These are phyloP conservation scores for Bovichtus variegatus DNA, from an alignment of 2,797 vertebrate genomes.

Conservation along the genomic window DNA sequence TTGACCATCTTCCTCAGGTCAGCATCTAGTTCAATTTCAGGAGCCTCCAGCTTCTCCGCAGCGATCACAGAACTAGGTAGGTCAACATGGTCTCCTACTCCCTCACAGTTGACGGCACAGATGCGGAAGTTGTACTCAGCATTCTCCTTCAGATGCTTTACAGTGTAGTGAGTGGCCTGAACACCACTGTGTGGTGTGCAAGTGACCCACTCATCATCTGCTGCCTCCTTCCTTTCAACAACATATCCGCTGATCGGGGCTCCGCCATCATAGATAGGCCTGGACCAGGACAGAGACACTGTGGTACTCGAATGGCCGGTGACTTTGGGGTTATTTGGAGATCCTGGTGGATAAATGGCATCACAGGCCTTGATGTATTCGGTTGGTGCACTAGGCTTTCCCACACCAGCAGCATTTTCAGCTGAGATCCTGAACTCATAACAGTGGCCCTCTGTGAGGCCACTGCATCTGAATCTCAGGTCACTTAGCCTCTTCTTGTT, in stretches of 20 bases:
- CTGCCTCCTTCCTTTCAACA: constrained; percentile 92
- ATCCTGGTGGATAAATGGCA: constrained; percentile 94
- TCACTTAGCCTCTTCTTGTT: constrained; percentile 95
- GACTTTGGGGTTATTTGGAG: constrained; percentile 94
- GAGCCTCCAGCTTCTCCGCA: constrained; percentile 92
- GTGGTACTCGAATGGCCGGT: constrained; percentile 92
- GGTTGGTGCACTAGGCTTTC: constrained; percentile 91
- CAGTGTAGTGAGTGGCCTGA: constrained; percentile 90
- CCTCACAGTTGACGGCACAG: constrained; percentile 95
- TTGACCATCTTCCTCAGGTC: constrained; percentile 97
- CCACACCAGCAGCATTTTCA: constrained; percentile 96
- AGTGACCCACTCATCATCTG: constrained; percentile 92
- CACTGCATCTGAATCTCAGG: constrained; percentile 94
- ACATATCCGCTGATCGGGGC: constrained; percentile 92
- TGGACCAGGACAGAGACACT: constrained; percentile 93
- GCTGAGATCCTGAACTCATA: constrained; percentile 98
- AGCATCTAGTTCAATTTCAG: constrained; percentile 98
- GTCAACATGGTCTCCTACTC: constrained; percentile 94
- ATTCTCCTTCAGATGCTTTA: constrained; percentile 96
- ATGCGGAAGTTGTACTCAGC: constrained; percentile 96
- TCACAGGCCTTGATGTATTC: constrained; percentile 94
- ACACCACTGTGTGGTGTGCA: constrained; percentile 92
- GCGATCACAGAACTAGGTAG: constrained; percentile 91
- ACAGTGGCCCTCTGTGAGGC: constrained; percentile 92
- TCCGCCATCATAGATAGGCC: constrained; percentile 97